phyloP scores from a whole-genome alignment of 2,113 vertebrate species.

The Enhydra lutris region DNA sequence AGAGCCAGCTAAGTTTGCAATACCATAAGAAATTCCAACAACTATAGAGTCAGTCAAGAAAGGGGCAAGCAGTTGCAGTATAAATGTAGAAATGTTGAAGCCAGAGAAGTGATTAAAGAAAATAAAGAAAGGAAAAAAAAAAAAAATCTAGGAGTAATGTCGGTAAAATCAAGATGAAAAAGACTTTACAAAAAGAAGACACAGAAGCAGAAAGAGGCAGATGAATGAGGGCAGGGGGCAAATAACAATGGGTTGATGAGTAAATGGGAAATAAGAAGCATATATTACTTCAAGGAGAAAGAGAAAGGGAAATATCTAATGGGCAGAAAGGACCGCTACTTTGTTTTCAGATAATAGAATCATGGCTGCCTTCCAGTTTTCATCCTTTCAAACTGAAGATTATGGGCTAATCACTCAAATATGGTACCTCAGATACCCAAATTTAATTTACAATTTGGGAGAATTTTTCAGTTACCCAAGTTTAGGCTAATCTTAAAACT shows the following conservation, averaged over 20 bases:
- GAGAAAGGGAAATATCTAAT: not conserved
- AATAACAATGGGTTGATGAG: not conserved
- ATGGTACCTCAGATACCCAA: not conserved
- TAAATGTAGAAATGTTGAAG: not conserved
- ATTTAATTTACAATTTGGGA: not conserved
- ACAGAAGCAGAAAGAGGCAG: not conserved
- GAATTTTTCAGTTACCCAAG: not conserved
- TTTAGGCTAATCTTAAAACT: not conserved
- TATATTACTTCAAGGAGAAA: not conserved
- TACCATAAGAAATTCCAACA: not conserved
- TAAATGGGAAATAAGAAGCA: not conserved
- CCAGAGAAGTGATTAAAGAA: not conserved
- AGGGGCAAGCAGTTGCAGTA: not conserved
- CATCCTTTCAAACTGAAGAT: not conserved
- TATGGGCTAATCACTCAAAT: not conserved
- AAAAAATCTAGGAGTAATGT: not conserved
- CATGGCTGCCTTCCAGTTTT: not conserved
- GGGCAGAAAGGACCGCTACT: not conserved
- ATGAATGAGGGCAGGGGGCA: not conserved
- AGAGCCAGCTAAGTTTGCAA: not conserved
- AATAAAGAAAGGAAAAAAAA: not conserved
- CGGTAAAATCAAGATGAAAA: not conserved
- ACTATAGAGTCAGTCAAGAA: not conserved
- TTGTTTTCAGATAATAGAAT: not conserved
- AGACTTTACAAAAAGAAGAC: not conserved